A percentile compares a stretch with the other conserved stretches of the same genome.
phyloP scores from a whole-genome alignment of 1,140 invertebrate species.

The Lordiphosa stackelbergi region DNA sequence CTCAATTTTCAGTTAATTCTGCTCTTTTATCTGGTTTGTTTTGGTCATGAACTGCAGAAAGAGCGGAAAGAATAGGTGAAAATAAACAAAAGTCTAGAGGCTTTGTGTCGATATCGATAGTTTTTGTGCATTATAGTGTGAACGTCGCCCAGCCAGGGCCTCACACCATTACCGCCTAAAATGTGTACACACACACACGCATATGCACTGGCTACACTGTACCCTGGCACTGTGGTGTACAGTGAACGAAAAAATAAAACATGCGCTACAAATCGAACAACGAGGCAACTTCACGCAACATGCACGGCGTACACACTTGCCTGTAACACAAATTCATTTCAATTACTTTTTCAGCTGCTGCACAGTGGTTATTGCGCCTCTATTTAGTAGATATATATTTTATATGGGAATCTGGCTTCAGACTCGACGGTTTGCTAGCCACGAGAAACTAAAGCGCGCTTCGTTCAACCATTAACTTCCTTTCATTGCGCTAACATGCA shows the following conservation, averaged over 20 bases:
- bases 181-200: constrained; percentile 66
- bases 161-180: constrained; percentile 65
- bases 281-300: constrained; percentile 18
- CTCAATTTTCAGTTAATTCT: constrained; percentile 16
- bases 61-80: constrained; percentile 13
- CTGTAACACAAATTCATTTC: constrained; percentile 18
- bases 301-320: constrained; percentile 5
- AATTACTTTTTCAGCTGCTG: constrained; percentile 43
- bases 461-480: constrained; percentile 39
- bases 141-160: constrained; percentile 54
- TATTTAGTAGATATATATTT: constrained; percentile 32
- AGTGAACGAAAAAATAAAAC: constrained; percentile 74
- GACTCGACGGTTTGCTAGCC: constrained; percentile 33
- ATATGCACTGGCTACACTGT: constrained; percentile 28
- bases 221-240: constrained; percentile 52
- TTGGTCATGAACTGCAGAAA: constrained; percentile 66
- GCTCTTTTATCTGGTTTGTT: constrained; percentile 24
- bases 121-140: constrained; percentile 20
- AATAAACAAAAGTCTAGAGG: constrained; percentile 33
- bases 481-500: constrained; percentile 43
- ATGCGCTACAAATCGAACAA: constrained; percentile 56
- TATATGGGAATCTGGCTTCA: constrained; percentile 26
- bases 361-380: constrained; percentile 36
- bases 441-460: constrained; percentile 45
- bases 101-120: constrained; percentile 30